Evolutionary conservation across 2,888 invertebrate genomes (phyloP), one percentile per base, ranked within the genome.

Genomic region (Lordiphosa fenestrarum): DNA sequence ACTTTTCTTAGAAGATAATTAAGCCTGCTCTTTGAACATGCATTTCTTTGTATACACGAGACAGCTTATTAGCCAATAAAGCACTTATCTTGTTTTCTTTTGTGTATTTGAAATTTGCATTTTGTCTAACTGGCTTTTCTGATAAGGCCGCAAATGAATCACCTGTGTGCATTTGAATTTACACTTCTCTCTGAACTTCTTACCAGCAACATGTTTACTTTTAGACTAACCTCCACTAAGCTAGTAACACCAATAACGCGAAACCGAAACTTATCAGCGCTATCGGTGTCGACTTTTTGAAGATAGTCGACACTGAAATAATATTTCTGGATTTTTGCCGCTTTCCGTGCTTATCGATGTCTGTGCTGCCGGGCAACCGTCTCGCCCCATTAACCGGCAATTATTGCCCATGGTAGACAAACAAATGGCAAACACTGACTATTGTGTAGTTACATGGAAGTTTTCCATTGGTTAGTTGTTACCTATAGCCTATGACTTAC

Each of bases 211-310:
- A 66, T 66, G 47, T 36, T 53, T 51, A 38, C 35, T 36, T 38
- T 15, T 44, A 25, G 47, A 66, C 66, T 66, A 64, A 64, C 41
- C 9, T 9, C 30, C 9, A 30, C 30, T 35, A 12, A 15, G 3
- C 12, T 33, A 13, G 12, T 15, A 25, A 19, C 37, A 63, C 42
- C 10, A 10, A 13, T 23, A 23, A n/a, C 25, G 41, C 19, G 35
- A 21, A 3, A 15, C n/a, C 15, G 30, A 9, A 60, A 49, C 70
- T 70, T 71, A 71, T 71, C 30, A 30, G 30, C 70, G 73, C 54
- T 73, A 73, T 71, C 73, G 70, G 63, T 15, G 7, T 9, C 9
- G 9, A 30, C 30, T 30, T 15, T 30, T 30, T 30, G 3, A 30
- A 30, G 30, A 30, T 30, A 30, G 30, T 30, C 30, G 30, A 30